Evolutionary conservation across 2,113 vertebrate species (phyloP), one percentile per base, ranked within the genome.

Genomic region (Lagopus muta): DNA sequence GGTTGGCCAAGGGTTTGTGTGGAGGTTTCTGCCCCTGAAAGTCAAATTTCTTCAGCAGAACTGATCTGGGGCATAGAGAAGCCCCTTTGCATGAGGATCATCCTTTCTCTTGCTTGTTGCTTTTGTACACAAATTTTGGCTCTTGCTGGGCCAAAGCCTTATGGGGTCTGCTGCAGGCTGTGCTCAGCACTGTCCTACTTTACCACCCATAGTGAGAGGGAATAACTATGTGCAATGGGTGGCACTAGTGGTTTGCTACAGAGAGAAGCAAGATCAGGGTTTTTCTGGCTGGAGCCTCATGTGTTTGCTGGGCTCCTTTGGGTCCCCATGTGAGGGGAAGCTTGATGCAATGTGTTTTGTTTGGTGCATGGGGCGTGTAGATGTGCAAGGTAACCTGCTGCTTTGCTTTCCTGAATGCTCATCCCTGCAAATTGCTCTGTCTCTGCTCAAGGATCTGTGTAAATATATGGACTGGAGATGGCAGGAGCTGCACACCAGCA

Each of bases 391-490:
- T 62, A 38, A 57, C 52, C 58, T 65, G 15, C 84, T 55, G 38
- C 90, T 75, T 69, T n/a, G 28, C 25, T 47, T 84, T 58, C 0
- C 0, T 72, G 52, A 38, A 36, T 24, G 81, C 58, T 87, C 91
- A 47, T 82, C 66, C 28, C 84, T 82, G 71, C 25, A 92, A 91
- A 96, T 87, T 86, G 74, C 40, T 64, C 84, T 90, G 93, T 93
- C 83, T 89, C 87, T 54, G 42, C 43, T 95, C 94, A 93, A 94
- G 94, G 95, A 80, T 77, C 69, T 78, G 52, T 45, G 80, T 71
- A 71, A 94, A 96, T 90, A 92, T 92, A 94, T 71, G 61, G 69
- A 60, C 76, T 62, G 43, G 27, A 83, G 79, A 73, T 43, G 48
- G 50, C 86, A 88, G 72, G 43, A 88, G 67, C 80, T 74, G 75